phyloP scores from a whole-genome alignment of 2,888 invertebrate species.

The Boloria selene region DNA sequence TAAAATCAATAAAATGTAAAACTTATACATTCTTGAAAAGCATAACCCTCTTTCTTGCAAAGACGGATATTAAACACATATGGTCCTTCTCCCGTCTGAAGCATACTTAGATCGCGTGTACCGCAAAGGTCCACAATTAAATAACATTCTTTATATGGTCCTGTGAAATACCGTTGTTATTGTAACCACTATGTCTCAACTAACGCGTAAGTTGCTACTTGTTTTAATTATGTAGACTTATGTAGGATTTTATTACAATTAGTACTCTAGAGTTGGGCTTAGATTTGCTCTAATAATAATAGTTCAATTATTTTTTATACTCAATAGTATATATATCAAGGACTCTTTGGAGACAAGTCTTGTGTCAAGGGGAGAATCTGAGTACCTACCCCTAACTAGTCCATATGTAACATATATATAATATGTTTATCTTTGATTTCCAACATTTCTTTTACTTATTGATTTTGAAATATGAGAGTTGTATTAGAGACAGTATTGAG shows the following conservation, averaged over 20 bases:
- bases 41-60: background rate
- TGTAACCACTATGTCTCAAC: conserved; percentile 25
- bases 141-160: conserved; percentile 38
- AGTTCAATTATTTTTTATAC: too few species aligned
- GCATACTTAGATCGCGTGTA: conserved; percentile 37
- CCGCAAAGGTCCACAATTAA: conserved; percentile 35
- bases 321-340: too few species aligned
- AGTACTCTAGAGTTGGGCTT: background rate
- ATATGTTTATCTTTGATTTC: too few species aligned
- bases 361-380: too few species aligned
- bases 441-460: too few species aligned
- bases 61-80: conserved; percentile 2
- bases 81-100: conserved; percentile 24
- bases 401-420: too few species aligned
- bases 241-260: background rate
- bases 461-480: too few species aligned
- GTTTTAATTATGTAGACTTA: conserved; percentile 3
- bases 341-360: too few species aligned
- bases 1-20: too few species aligned
- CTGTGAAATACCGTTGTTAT: conserved; percentile 35
- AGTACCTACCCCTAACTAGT: too few species aligned
- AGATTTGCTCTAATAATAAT: too few species aligned
- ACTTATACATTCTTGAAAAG: background rate
- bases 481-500: too few species aligned
- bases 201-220: conserved; percentile 23